A percentile compares a stretch with the other conserved stretches of the same genome.
phyloP scores from a whole-genome alignment of 2,113 vertebrate genomes.

The Reinhardtius hippoglossoides region DNA sequence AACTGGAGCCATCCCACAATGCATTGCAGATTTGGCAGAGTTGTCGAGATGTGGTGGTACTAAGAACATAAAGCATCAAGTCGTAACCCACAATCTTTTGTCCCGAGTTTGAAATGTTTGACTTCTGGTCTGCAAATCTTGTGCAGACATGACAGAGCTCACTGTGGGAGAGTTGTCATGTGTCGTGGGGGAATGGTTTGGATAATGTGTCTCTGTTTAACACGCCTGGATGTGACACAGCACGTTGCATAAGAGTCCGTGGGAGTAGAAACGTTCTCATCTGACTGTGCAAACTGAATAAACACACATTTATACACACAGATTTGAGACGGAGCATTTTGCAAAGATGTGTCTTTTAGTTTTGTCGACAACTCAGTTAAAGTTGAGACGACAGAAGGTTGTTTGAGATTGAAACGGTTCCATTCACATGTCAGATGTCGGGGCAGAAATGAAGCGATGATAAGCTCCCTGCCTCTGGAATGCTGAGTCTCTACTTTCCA shows the following conservation, averaged over 20 bases:
- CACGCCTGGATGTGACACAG: constrained; percentile 4
- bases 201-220: constrained; percentile 29
- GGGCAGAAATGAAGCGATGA: constrained; percentile 55
- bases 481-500: constrained; percentile 73
- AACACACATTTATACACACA: background rate
- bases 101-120: background rate
- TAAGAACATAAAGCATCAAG: background rate
- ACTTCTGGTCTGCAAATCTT: constrained; percentile 3
- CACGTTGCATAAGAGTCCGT: constrained; percentile 20
- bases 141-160: constrained; percentile 1
- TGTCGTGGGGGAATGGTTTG: constrained; percentile 23
- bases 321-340: too few species aligned
- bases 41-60: background rate
- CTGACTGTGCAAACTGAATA: background rate
- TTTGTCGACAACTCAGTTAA: constrained; percentile 16
- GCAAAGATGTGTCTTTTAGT: constrained; percentile 19
- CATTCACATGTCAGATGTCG: constrained; percentile 47
- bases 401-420: constrained; percentile 27
- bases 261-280: constrained; percentile 13
- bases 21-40: constrained; percentile 1
- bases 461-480: constrained; percentile 72
- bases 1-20: constrained; percentile 21
- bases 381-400: background rate
- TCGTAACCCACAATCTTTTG: background rate
- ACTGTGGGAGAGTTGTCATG: constrained; percentile 24